Evolutionary conservation across 64 coral and sea anemone genomes (phyloP).

Genomic region (Platygyra sinensis): DNA sequence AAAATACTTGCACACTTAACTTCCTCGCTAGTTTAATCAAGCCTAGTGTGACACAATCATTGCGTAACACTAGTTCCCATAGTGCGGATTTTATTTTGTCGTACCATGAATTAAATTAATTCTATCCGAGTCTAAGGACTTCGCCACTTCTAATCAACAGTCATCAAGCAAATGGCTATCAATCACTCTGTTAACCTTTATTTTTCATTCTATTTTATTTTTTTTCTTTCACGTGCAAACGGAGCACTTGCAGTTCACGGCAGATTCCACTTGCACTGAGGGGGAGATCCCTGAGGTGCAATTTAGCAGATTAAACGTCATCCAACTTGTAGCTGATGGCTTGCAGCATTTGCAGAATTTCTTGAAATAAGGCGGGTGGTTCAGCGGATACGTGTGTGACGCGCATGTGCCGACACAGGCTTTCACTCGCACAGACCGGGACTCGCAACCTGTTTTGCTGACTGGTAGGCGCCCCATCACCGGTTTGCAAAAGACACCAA

Average conservation of each 20-base stretch:
- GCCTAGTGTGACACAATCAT: too few relatives aligned
- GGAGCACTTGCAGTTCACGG: constrained; percentile 22
- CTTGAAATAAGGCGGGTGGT: constrained; percentile 46
- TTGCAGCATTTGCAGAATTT: constrained; percentile 65
- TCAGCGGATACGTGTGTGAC: constrained; percentile 47
- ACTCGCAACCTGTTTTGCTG: constrained; percentile 41
- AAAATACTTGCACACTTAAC: too few relatives aligned
- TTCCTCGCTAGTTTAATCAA: too few relatives aligned
- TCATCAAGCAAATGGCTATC: too few relatives aligned
- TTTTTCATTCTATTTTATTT: too few relatives aligned
- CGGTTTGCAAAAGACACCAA: constrained; percentile 63
- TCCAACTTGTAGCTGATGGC: constrained; percentile 14
- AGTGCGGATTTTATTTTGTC: too few relatives aligned
- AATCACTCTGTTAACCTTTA: too few relatives aligned
- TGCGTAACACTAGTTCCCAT: too few relatives aligned
- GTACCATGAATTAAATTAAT: too few relatives aligned
- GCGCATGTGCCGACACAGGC: constrained; percentile 76
- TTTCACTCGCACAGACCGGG: constrained; percentile 24
- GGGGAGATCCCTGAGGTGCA: constrained; percentile 42
- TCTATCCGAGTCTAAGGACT: too few relatives aligned
- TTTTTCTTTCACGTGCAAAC: constrained; percentile 20
- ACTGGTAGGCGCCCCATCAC: constrained; percentile 26
- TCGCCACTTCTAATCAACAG: too few relatives aligned
- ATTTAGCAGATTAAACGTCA: constrained; percentile 30
- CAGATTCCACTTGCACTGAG: constrained; percentile 47